Evolutionary conservation across 2,797 vertebrate genomes (phyloP).

Genomic region (Steatocranus sp.): DNA sequence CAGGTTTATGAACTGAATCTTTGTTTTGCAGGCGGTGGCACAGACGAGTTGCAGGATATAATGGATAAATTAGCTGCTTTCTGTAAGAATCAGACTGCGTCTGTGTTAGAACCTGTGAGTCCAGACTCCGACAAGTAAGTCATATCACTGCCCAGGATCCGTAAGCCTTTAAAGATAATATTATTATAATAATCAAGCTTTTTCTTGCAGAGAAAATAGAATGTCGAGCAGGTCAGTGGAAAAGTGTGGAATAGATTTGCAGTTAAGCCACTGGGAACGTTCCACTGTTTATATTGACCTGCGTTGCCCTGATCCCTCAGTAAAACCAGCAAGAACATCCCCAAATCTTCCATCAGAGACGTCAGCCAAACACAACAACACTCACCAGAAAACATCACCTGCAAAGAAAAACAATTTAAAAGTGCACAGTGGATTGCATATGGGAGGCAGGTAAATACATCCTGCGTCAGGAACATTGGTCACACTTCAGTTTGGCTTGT

Average conservation of each 20-base stretch:
- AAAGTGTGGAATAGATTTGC: neutral
- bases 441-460: slow-evolving; percentile 13
- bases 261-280: neutral
- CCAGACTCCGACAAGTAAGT: slow-evolving; percentile 11
- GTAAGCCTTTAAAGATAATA: neutral
- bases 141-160: neutral
- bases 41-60: slow-evolving; percentile 39
- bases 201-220: slow-evolving; percentile 8
- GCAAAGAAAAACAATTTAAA: neutral
- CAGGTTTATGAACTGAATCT: neutral
- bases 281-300: slow-evolving; percentile 57
- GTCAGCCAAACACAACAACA: neutral
- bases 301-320: slow-evolving; percentile 12
- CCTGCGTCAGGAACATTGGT: neutral
- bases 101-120: neutral
- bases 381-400: neutral
- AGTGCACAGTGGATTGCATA: neutral
- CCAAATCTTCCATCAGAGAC: neutral
- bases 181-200: neutral
- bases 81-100: slow-evolving; percentile 45
- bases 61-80: slow-evolving; percentile 68
- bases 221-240: neutral
- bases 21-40: slow-evolving; percentile 39
- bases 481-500: neutral
- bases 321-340: slow-evolving; percentile 11